Evolutionary conservation across 2,113 vertebrate genomes (phyloP).

Genomic region (Sorex araneus): DNA sequence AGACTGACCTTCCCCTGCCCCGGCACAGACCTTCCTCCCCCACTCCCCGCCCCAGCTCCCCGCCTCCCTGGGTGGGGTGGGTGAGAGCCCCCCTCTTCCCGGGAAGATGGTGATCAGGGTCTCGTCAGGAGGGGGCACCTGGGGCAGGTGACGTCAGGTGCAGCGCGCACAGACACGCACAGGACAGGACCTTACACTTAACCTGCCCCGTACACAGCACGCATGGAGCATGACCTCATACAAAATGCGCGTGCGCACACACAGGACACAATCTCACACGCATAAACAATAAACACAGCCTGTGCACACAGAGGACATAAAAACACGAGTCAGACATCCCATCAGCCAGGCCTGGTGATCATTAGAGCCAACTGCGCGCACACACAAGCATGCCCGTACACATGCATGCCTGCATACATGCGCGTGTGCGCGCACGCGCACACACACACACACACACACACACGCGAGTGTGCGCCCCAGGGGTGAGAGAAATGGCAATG

Average conservation of each 20-base stretch:
- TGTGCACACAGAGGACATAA: slow-evolving; percentile 59
- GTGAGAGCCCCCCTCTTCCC: background rate
- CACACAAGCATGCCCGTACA: too few relatives aligned
- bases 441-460: too few relatives aligned
- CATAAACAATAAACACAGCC: slow-evolving; percentile 26
- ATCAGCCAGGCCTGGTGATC: slow-evolving; percentile 62
- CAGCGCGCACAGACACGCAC: background rate
- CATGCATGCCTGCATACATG: too few relatives aligned
- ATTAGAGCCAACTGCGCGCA: background rate
- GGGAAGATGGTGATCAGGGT: background rate
- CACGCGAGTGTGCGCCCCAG: too few relatives aligned
- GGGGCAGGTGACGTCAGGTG: too few relatives aligned
- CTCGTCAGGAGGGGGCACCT: background rate
- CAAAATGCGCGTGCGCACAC: background rate
- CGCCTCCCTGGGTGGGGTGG: background rate
- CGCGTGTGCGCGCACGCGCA: too few relatives aligned
- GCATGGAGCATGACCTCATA: too few relatives aligned
- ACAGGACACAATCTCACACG: background rate
- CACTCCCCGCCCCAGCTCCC: background rate
- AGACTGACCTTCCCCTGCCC: background rate
- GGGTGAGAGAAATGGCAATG: too few relatives aligned
- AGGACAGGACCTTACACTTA: too few relatives aligned
- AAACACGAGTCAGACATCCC: slow-evolving; percentile 70
- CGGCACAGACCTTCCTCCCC: background rate
- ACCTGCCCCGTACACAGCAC: too few relatives aligned